Conservation (phyloP, 2,113 vertebrate genomes). For the Pelobates fuscus region DNA sequence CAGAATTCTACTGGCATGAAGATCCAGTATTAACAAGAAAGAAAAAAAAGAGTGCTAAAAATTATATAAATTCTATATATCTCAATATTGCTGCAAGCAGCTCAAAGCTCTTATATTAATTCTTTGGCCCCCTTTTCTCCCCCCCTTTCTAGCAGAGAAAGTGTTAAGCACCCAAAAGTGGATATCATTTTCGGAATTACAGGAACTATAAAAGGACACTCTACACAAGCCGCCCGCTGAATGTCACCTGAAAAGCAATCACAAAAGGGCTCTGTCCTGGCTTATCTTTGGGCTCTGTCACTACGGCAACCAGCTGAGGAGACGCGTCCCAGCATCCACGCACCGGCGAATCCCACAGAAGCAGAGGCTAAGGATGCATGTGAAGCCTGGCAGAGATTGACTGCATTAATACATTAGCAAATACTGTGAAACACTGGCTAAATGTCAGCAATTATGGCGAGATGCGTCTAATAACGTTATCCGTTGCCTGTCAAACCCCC, state of each 20-base stretch:
- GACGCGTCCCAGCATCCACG: conserved; percentile 88
- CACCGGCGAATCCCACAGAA: conserved; percentile 94
- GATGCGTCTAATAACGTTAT: conserved; percentile 95
- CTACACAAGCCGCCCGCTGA: conserved; percentile 85
- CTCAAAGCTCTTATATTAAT: too few relatives aligned
- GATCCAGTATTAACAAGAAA: too few relatives aligned
- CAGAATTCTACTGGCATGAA: too few relatives aligned
- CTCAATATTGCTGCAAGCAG: too few relatives aligned
- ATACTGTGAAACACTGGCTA: conserved; percentile 99
- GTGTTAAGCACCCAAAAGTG: conserved; percentile 76
- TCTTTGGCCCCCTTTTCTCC: neutral
- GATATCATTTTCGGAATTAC: conserved; percentile 87
- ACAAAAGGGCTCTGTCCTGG: conserved; percentile 86
- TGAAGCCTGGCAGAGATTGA: conserved; percentile 89
- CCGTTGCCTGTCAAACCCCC: conserved; percentile 91
- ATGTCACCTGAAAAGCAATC: conserved; percentile 96
- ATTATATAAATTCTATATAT: too few relatives aligned
- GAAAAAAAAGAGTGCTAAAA: too few relatives aligned
- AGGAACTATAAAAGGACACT: conserved; percentile 87
- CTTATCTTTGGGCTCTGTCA: conserved; percentile 92
- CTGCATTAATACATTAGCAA: conserved; percentile 99
- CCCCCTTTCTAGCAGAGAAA: neutral
- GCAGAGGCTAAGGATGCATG: conserved; percentile 85
- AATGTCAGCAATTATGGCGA: conserved; percentile 99
- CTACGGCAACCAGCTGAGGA: conserved; percentile 94